phyloP scores from a whole-genome alignment of 30 jellyfish, hydroid and myxozoan species.

The Hydra vulgaris region DNA sequence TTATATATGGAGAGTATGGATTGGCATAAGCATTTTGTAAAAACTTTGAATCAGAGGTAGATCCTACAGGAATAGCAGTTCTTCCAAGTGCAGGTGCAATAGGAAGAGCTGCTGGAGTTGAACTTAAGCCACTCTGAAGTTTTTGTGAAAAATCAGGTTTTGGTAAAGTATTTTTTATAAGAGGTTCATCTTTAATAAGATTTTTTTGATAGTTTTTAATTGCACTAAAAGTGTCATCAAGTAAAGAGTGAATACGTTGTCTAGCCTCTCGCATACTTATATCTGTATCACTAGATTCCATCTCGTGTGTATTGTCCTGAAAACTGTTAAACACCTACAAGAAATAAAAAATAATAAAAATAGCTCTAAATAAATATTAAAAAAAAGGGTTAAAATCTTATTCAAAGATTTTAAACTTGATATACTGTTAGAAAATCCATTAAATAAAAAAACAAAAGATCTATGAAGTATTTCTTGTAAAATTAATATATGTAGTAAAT shows the following conservation, averaged over 20 bases:
- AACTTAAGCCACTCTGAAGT: slow-evolving; percentile 38
- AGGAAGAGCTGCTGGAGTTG: slow-evolving; percentile 33
- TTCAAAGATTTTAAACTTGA: too few species aligned
- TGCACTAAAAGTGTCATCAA: slow-evolving; percentile 83
- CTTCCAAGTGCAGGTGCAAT: slow-evolving; percentile 86
- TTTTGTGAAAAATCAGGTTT: slow-evolving; percentile 18
- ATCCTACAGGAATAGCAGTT: slow-evolving; percentile 47
- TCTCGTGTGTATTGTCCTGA: background rate
- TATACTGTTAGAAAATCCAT: too few species aligned
- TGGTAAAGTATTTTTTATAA: slow-evolving; percentile 8
- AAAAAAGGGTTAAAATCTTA: background rate
- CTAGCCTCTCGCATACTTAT: slow-evolving; percentile 67
- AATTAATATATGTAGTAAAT: background rate
- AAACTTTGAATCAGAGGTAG: slow-evolving; percentile 27
- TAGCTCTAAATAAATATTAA: background rate
- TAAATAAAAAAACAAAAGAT: too few species aligned
- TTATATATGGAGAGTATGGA: slow-evolving; percentile 10
- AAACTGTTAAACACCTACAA: background rate
- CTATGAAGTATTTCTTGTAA: background rate
- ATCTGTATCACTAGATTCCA: slow-evolving; percentile 42
- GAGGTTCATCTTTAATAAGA: slow-evolving; percentile 7
- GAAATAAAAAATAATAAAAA: background rate
- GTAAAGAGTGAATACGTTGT: slow-evolving; percentile 59
- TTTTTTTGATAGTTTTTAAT: slow-evolving; percentile 39
- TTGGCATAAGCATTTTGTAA: slow-evolving; percentile 23